Percentiles rank a stretch among this genome's conserved stretches.
Conservation (phyloP, 2,797 vertebrate genomes). For the Xerus rutilus region DNA sequence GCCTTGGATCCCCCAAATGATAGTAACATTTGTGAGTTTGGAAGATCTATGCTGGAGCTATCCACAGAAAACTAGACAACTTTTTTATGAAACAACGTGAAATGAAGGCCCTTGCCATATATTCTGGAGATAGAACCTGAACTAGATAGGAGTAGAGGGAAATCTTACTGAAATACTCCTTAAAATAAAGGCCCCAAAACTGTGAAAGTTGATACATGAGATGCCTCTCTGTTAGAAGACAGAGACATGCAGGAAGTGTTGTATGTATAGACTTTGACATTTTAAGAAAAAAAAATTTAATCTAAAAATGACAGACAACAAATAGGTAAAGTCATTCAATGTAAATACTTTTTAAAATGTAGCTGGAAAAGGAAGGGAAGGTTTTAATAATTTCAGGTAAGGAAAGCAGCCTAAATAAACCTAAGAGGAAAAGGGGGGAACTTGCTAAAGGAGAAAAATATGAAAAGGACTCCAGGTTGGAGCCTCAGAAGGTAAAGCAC, state of each 20-base stretch:
- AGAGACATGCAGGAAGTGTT: not conserved
- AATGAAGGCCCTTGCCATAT: not conserved
- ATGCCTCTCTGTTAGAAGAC: not conserved
- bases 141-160: not conserved
- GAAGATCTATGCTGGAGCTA: not conserved
- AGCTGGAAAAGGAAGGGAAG: not conserved
- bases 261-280: not conserved
- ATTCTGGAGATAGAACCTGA: not conserved
- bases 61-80: not conserved
- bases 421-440: not conserved
- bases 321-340: not conserved
- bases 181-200: not conserved
- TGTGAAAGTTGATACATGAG: not conserved
- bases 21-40: not conserved
- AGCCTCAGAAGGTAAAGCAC: not conserved
- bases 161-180: not conserved
- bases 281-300: conserved; percentile 1
- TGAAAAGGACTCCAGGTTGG: not conserved
- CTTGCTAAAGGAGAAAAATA: not conserved
- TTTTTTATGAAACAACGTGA: not conserved
- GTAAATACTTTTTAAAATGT: not conserved
- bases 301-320: not conserved
- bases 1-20: not conserved
- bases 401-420: not conserved
- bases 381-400: not conserved